Conservation (phyloP, 2,113 vertebrate species). For the Phoxinus phoxinus region DNA sequence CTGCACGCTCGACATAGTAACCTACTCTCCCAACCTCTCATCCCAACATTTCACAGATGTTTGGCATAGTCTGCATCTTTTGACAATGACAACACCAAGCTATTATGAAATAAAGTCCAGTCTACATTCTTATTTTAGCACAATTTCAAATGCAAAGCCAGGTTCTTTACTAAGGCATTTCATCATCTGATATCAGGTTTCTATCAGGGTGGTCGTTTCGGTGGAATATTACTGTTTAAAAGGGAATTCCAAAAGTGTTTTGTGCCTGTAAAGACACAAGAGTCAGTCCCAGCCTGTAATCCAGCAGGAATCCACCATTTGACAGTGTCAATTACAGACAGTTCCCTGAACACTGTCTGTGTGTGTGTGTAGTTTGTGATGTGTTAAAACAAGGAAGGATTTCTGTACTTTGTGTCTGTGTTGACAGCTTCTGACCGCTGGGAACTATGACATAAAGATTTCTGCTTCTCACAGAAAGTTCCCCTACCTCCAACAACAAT, state of each 20-base stretch:
- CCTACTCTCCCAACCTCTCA: constrained; percentile 55
- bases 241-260: constrained; percentile 32
- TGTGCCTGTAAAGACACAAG: constrained; percentile 38
- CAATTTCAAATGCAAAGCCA: background rate
- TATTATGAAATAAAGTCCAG: background rate
- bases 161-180: background rate
- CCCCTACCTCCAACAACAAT: background rate
- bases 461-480: background rate
- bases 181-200: background rate
- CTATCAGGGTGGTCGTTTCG: background rate
- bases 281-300: constrained; percentile 47
- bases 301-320: constrained; percentile 48
- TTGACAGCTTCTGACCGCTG: constrained; percentile 24
- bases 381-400: constrained; percentile 31
- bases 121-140: background rate
- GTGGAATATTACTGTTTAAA: background rate
- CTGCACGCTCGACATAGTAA: constrained; percentile 66
- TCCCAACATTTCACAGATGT: background rate
- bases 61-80: constrained; percentile 18
- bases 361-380: background rate
- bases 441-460: background rate
- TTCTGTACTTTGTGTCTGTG: background rate
- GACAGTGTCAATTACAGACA: constrained; percentile 48
- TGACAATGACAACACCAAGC: constrained; percentile 17
- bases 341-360: background rate